Evolutionary conservation across 2,888 invertebrate species (phyloP).

Genomic region (Leucoptera coffeella): DNA sequence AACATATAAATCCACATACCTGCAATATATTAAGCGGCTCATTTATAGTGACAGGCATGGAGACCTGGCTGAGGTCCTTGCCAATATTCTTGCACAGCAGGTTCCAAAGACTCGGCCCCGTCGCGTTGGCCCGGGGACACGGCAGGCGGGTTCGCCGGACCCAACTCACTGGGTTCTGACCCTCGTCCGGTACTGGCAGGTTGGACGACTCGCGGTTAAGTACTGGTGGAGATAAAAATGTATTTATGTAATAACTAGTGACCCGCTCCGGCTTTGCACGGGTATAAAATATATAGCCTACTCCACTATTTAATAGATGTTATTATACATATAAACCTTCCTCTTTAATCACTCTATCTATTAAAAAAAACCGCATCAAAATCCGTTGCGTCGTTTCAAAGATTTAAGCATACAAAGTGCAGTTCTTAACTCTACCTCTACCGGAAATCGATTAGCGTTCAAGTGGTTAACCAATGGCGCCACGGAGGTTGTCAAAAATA

Average conservation of each 20-base stretch:
- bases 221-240: slow-evolving; percentile 12
- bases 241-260: no score
- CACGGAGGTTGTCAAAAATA: no score
- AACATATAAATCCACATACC: no score
- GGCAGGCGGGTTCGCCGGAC: slow-evolving; percentile 63
- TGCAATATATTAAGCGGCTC: slow-evolving; percentile 78
- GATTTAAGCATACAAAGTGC: neutral
- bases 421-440: no score
- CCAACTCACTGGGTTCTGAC: slow-evolving; percentile 12
- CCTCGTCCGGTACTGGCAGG: slow-evolving; percentile 9
- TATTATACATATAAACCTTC: no score
- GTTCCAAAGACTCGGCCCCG: slow-evolving; percentile 76
- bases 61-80: slow-evolving; percentile 78
- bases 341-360: no score
- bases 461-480: no score
- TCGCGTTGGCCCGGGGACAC: slow-evolving; percentile 63
- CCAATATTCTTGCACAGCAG: slow-evolving; percentile 76
- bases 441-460: no score
- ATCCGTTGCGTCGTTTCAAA: neutral
- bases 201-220: slow-evolving; percentile 16
- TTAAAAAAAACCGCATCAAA: no score
- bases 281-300: no score
- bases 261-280: no score
- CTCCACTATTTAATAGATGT: no score
- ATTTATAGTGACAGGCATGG: slow-evolving; percentile 81